Evolutionary conservation across 2,888 invertebrate genomes (phyloP), one percentile per base, ranked within the genome.

Genomic region (Caenorhabditis panamensis): DNA sequence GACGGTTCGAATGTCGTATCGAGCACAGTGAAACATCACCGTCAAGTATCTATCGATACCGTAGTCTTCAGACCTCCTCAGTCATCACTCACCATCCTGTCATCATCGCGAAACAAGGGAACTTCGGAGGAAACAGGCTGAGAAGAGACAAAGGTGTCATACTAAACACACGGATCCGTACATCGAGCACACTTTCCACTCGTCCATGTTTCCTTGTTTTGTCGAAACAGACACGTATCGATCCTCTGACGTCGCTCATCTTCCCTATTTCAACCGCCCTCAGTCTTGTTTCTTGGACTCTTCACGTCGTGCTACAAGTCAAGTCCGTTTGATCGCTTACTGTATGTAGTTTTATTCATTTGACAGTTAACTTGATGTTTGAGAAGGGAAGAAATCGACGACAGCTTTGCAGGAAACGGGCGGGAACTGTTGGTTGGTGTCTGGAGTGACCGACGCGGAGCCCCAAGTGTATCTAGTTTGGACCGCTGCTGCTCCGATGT

Each of bases 401-500:
- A 61, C 24, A 24, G 2, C 20, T 37, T 44, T 41, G 44, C 22
- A 16, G 53, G 11, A 41, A 13, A 26, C 31, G 54, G 41, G 41
- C 11, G 41, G 41, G 13, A 31, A 44, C 28, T 56, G 54, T 6
- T 13, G 3, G n/a, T 31, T 31, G 54, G n/a, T 13, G n/a, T 28
- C 13, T 20, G 22, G 49, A 51, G 16, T 67, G 28, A 56, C 37
- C 66, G 56, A 20, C 51, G 13, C 24, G 31, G 71, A 63, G 71
- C 71, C 61, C 36, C 20, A 11, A 16, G 28, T 51, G 73, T 73
- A n/a, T 73, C 28, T 73, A 73, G 73, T 73, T 20, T 73, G 58
- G 56, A 72, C 62, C 22, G 20, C 37, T 31, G 59, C 22, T 56
- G 67, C 24, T 24, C 22, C 11, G 20, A 24, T 41, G 41, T 13